A percentile compares a stretch with the other conserved stretches of the same genome.
Evolutionary conservation across 2,888 invertebrate species (phyloP).

Genomic region (Diplazon laetatorius): DNA sequence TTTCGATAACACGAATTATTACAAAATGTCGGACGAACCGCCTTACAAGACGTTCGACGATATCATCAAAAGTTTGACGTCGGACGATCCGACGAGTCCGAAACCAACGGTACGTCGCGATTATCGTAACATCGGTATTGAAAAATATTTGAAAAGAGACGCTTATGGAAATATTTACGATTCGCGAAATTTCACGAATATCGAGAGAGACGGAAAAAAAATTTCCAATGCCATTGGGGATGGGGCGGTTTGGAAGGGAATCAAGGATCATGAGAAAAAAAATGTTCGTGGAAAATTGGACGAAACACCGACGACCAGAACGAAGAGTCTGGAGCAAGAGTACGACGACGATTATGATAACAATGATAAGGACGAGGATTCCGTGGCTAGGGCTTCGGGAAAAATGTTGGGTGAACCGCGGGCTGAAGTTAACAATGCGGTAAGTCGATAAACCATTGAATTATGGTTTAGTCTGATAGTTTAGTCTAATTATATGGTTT

Average conservation of each 20-base stretch:
- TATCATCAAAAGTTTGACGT: slow-evolving; percentile 78
- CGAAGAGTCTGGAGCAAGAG: slow-evolving; percentile 75
- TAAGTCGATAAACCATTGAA: slow-evolving; percentile 73
- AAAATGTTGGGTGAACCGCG: slow-evolving; percentile 72
- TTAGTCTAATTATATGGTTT: too few species aligned
- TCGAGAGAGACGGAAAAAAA: slow-evolving; percentile 23
- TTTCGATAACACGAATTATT: slow-evolving; percentile 73
- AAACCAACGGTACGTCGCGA: slow-evolving; percentile 61
- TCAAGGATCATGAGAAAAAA: slow-evolving; percentile 49
- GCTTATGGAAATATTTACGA: slow-evolving; percentile 72
- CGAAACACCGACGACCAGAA: slow-evolving; percentile 64
- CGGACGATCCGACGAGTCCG: slow-evolving; percentile 70
- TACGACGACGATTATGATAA: slow-evolving; percentile 77
- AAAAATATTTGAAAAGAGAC: slow-evolving; percentile 71
- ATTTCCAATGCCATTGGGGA: slow-evolving; percentile 47
- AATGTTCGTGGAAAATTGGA: slow-evolving; percentile 55
- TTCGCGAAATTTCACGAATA: slow-evolving; percentile 61
- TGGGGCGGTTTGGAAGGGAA: slow-evolving; percentile 17
- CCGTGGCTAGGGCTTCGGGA: slow-evolving; percentile 64
- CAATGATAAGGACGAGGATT: slow-evolving; percentile 75
- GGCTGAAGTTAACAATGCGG: slow-evolving; percentile 76
- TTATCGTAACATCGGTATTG: slow-evolving; percentile 62
- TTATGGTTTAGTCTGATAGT: too few species aligned
- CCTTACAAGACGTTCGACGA: slow-evolving; percentile 78
- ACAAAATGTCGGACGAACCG: slow-evolving; percentile 69